Conservation (phyloP, 30 jellyfish, hydroid and myxozoan genomes). For the Morbakka virulenta region DNA sequence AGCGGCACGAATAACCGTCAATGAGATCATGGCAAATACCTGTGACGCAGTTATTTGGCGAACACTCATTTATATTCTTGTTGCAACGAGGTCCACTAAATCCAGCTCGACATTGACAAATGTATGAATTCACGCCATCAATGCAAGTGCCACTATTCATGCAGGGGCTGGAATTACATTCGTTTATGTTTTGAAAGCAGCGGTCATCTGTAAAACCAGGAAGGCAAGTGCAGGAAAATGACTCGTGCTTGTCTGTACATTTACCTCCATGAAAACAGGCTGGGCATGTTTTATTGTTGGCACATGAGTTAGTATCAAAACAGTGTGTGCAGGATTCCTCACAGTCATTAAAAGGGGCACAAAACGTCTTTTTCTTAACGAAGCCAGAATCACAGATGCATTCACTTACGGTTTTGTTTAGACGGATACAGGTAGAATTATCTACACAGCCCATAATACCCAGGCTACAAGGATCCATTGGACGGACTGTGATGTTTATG, state of each 20-base stretch:
- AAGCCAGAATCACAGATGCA: conserved; percentile 73
- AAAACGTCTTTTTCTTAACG: conserved; percentile 32
- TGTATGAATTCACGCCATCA: conserved; percentile 46
- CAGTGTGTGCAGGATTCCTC: conserved; percentile 46
- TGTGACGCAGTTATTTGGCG: conserved; percentile 24
- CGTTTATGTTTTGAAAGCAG: conserved; percentile 43
- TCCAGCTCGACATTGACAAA: conserved; percentile 61
- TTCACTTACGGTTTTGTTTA: conserved; percentile 45
- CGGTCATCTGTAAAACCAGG: conserved; percentile 59
- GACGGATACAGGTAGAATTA: conserved; percentile 68
- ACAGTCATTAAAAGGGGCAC: conserved; percentile 76
- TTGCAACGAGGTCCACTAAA: conserved; percentile 44
- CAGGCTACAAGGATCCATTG: conserved; percentile 66
- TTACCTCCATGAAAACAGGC: conserved; percentile 50
- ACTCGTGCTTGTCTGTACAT: conserved; percentile 28
- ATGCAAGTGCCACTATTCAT: conserved; percentile 55
- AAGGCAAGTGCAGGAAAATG: conserved; percentile 34
- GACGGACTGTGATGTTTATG: conserved; percentile 14
- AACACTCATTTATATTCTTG: conserved; percentile 34
- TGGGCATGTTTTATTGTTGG: neutral
- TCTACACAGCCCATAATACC: conserved; percentile 40
- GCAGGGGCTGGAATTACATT: conserved; percentile 43
- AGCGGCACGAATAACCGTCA: conserved; percentile 22
- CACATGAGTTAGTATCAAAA: conserved; percentile 42
- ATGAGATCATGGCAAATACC: conserved; percentile 40